These are phyloP conservation scores for Frieseomelitta varia DNA, from an alignment of 1,140 invertebrate genomes.

Conservation along the genomic window DNA sequence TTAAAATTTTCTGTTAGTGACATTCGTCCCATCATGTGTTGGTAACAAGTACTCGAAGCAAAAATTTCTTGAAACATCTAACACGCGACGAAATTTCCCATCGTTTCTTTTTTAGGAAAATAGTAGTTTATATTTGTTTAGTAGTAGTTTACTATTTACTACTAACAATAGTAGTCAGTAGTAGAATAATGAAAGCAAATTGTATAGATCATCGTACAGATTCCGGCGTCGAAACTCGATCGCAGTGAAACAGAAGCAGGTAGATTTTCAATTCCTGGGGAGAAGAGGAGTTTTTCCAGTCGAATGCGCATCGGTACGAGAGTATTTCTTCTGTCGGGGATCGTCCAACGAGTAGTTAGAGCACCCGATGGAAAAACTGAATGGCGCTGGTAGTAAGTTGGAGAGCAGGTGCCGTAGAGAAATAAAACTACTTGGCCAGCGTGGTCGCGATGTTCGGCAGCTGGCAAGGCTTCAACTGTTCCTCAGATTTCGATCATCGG, in stretches of 20 bases:
- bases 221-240: constrained; percentile 1
- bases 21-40: too few relatives aligned
- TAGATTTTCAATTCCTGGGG: constrained; percentile 9
- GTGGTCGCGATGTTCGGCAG: neutral
- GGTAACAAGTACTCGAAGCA: too few relatives aligned
- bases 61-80: too few relatives aligned
- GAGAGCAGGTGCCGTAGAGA: constrained; percentile 15
- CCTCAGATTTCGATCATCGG: neutral
- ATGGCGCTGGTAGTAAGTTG: neutral
- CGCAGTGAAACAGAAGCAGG: neutral
- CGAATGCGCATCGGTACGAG: neutral
- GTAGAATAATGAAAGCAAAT: too few relatives aligned
- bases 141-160: too few relatives aligned
- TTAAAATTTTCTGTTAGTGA: too few relatives aligned
- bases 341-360: constrained; percentile 4
- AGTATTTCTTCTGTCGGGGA: constrained; percentile 5
- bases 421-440: constrained; percentile 14
- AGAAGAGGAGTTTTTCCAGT: neutral
- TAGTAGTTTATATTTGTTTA: too few relatives aligned
- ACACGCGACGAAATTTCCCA: too few relatives aligned
- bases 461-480: constrained; percentile 13
- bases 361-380: constrained; percentile 21
- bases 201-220: too few relatives aligned
- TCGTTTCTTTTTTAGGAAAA: neutral
- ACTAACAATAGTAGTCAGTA: too few relatives aligned